Percentiles rank a stretch among this genome's conserved stretches.
Conservation (phyloP, 2,113 vertebrate species). For the Protomyctophum bolini region DNA sequence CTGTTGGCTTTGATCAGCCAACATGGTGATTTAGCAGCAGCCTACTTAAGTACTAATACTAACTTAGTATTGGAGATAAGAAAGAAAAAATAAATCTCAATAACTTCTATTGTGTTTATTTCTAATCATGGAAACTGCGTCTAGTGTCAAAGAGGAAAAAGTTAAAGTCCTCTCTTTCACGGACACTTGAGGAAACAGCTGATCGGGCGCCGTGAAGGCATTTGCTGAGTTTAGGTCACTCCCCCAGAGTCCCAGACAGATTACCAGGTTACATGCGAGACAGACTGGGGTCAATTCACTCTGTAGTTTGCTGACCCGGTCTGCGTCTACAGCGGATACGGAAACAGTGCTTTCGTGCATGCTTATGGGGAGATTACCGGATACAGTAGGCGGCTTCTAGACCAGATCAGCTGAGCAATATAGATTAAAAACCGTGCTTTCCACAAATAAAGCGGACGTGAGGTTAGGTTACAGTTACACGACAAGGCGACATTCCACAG, state of each 20-base stretch:
- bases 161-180: too few species aligned
- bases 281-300: too few species aligned
- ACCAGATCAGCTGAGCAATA: too few species aligned
- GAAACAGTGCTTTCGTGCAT: too few species aligned
- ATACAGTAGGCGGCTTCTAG: too few species aligned
- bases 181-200: conserved; percentile 56
- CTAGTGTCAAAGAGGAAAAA: too few species aligned
- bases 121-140: background rate
- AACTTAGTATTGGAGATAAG: background rate
- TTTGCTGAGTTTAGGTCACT: conserved; percentile 27
- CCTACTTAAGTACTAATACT: background rate
- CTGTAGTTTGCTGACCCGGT: too few species aligned
- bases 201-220: conserved; percentile 51
- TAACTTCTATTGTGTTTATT: background rate
- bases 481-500: background rate
- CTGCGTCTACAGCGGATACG: too few species aligned
- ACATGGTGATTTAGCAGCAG: conserved; percentile 67
- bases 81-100: background rate
- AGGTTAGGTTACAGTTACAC: too few species aligned
- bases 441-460: too few species aligned
- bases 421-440: too few species aligned
- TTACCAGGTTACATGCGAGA: conserved; percentile 25
- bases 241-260: conserved; percentile 47
- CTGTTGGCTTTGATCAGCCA: conserved; percentile 74
- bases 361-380: too few species aligned